A percentile compares a stretch with the other conserved stretches of the same genome.
Conservation (phyloP, 2,113 vertebrate species). For the Nothobranchius kuhntae region DNA sequence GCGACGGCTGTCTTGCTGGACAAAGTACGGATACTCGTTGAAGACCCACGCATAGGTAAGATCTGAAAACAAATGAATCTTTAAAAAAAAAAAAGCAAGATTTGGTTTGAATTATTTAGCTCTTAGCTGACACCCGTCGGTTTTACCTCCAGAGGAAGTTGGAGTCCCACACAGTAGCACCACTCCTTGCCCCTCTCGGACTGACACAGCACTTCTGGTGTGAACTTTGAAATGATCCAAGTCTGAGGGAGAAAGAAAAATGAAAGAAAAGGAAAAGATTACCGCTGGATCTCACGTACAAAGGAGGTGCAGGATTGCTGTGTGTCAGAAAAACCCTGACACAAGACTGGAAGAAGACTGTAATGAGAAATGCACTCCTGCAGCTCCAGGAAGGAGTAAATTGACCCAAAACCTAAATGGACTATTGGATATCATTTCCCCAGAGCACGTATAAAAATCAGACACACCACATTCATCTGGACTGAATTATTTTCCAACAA, state of each 20-base stretch:
- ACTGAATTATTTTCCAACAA: slow-evolving; percentile 3
- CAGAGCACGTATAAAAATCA: neutral
- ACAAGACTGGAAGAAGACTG: slow-evolving; percentile 39
- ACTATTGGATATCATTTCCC: neutral
- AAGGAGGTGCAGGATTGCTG: slow-evolving; percentile 32
- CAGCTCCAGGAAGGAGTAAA: slow-evolving; percentile 5
- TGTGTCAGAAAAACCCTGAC: slow-evolving; percentile 40
- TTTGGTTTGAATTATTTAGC: slow-evolving; percentile 1
- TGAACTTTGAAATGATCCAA: slow-evolving; percentile 87
- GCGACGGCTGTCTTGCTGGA: slow-evolving; percentile 89
- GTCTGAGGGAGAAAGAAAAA: slow-evolving; percentile 69
- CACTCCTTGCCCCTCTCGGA: slow-evolving; percentile 93
- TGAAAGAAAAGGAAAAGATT: slow-evolving; percentile 31
- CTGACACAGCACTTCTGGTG: slow-evolving; percentile 88
- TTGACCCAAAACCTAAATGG: neutral
- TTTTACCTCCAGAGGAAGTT: slow-evolving; percentile 87
- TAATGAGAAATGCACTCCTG: slow-evolving; percentile 36
- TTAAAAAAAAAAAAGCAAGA: neutral
- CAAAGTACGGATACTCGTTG: slow-evolving; percentile 89
- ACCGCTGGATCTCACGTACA: slow-evolving; percentile 39
- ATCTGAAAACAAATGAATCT: slow-evolving; percentile 68
- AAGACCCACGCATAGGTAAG: slow-evolving; percentile 90
- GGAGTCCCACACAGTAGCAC: slow-evolving; percentile 93
- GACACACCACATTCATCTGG: neutral
- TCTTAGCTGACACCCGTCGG: neutral